Base-by-base conservation (phyloP, 1,140 invertebrate species). In the Euura saliciscinereae region DNA sequence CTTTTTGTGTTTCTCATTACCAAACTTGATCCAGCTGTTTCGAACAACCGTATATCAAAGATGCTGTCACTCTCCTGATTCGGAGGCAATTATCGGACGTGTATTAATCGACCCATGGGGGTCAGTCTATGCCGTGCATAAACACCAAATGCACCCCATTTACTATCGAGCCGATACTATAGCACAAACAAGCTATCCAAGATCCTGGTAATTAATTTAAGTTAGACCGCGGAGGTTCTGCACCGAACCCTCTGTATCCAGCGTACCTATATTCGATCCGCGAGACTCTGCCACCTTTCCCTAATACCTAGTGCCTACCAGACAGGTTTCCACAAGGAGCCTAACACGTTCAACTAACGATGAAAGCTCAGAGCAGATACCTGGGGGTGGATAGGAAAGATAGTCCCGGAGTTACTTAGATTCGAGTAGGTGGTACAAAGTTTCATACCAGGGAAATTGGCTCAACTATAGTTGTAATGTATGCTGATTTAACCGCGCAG, bases 171-270 rank as follows among this genome's bases (percentile, higher is more conserved):
- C 28, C 28, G 28, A 28, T 28, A 59, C 51, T 11, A 6, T 59
- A 59, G 51, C 51, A n/a, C 51, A 59, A 59, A 59, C 51, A 59
- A 59, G 51, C 51, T 6, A 59, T 11, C 51, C 51, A 59, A 59
- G 51, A 59, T 59, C 51, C 51, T 8, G 13, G 51, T 59, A 59
- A 59, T 59, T 59, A 59, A 59, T 59, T 59, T 59, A 59, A 59
- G 6, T 59, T 59, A 59, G 51, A n/a, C 51, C 51, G 51, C 51
- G 10, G 51, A 4, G 51, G 4, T 59, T 59, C 51, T 28, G 51
- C 51, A 11, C 51, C 13, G 51, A 59, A 59, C 51, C 51, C 51
- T 28, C 28, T 28, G 28, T 28, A 28, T 28, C 28, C 28, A 28
- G 28, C 28, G 28, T 28, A n/a, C n/a, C 51, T 10, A n/a, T n/a